Base-by-base conservation (phyloP, 2,113 vertebrate species). In the Tachuris rubrigastra region DNA sequence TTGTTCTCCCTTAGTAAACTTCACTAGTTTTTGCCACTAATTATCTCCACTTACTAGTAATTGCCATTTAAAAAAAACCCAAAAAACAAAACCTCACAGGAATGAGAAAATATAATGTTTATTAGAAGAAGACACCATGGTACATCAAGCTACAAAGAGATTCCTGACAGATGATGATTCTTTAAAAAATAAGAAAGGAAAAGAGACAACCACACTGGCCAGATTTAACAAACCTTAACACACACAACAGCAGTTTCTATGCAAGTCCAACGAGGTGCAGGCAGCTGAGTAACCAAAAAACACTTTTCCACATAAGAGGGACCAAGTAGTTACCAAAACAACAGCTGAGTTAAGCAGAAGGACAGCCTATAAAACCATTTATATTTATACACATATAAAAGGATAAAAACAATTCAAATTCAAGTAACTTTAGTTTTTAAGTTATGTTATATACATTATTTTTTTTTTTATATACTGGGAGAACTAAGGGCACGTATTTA, bases 81-180 rank as follows among this genome's bases (percentile, higher is more conserved):
- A 92, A 95, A 81, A 92, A 49, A 75, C 76, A 74, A 56, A 82
- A 25, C 50, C 96, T 93, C 97, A 94, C 89, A 94, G 94, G 78
- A 96, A 84, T 91, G 97, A 97, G 98, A 97, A 98, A 98, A 98
- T 87, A 96, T 13, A 94, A 95, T 2, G 85, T 98, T 98, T 98
- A 98, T 98, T 98, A 97, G 96, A 95, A 95, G 97, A 89, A 53
- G 94, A 89, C 80, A 83, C 12, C 47, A 60, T 39, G 71, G 84
- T 95, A 97, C 95, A 97, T 75, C 91, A 79, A 97, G 84, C 96
- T 95, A 86, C 41, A 47, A 85, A 82, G 87, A 90, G 68, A 76
- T 22, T 90, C 92, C 91, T 95, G 87, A 89, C 87, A 97, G 93
- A 85, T 17, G 85, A 67, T n/a, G 74, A 93, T 77, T 85, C 94